Conservation (phyloP, 2,113 vertebrate species). For the Bubalus kerabau region DNA sequence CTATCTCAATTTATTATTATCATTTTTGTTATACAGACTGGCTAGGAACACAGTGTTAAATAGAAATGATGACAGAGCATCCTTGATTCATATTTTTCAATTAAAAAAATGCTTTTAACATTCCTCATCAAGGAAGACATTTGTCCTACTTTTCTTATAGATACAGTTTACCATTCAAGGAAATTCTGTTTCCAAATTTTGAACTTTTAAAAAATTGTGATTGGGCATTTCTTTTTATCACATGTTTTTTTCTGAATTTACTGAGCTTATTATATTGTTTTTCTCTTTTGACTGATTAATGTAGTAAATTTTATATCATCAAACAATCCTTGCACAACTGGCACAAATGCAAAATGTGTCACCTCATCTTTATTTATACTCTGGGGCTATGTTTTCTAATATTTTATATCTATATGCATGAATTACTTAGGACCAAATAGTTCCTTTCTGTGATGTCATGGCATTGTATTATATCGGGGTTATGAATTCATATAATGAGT, state of each 20-base stretch:
- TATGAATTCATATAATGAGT: neutral
- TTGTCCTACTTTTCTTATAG: neutral
- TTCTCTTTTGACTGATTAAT: neutral
- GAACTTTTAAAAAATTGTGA: neutral
- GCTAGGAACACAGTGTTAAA: too few relatives aligned
- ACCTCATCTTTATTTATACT: neutral
- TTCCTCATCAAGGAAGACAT: neutral
- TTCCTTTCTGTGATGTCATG: neutral
- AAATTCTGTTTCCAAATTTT: neutral
- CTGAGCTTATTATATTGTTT: neutral
- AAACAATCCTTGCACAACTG: neutral
- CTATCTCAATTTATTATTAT: neutral
- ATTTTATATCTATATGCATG: neutral
- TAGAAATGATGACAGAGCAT: neutral
- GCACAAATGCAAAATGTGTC: neutral
- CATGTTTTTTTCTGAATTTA: neutral
- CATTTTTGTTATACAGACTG: neutral
- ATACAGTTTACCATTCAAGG: neutral
- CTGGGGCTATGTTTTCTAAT: neutral
- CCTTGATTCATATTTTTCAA: neutral
- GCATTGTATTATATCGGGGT: too few relatives aligned
- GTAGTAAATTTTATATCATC: neutral
- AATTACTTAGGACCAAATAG: neutral
- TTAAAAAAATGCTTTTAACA: neutral
- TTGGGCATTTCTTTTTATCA: neutral